These are phyloP conservation scores for Meiosimyza platycephala DNA, from an alignment of 2,888 invertebrate species.

Conservation along the genomic window DNA sequence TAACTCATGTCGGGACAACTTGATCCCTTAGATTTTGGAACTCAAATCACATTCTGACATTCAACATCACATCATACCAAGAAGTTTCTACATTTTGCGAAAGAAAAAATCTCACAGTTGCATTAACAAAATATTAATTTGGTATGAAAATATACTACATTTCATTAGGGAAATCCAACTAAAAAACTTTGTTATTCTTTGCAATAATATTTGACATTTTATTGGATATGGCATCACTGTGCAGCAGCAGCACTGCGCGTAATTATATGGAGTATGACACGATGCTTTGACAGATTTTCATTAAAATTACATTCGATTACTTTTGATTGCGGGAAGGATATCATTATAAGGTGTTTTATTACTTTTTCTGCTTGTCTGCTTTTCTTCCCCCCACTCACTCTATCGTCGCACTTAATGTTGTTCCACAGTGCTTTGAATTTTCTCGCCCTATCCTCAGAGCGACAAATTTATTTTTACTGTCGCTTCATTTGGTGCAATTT, in stretches of 20 bases:
- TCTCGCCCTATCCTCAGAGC: neutral
- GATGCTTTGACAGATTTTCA: conserved; percentile 7
- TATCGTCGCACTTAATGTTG: neutral
- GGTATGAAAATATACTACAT: too few relatives aligned
- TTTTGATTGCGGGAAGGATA: conserved; percentile 22
- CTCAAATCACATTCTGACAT: too few relatives aligned
- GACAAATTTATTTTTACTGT: neutral
- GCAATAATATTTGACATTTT: neutral
- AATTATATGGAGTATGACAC: neutral
- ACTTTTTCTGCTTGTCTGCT: neutral
- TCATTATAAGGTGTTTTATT: conserved; percentile 14
- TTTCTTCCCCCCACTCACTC: too few relatives aligned
- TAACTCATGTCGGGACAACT: too few relatives aligned
- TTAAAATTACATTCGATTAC: conserved; percentile 12
- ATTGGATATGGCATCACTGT: neutral
- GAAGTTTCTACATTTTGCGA: too few relatives aligned
- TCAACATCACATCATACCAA: too few relatives aligned
- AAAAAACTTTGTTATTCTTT: neutral
- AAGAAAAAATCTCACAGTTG: too few relatives aligned
- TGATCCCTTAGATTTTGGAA: too few relatives aligned
- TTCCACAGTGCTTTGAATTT: neutral
- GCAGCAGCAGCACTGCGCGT: neutral
- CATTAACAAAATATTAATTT: too few relatives aligned
- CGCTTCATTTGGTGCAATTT: conserved; percentile 26
- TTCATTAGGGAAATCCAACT: neutral